A percentile compares a stretch with the other conserved stretches of the same genome.
These are phyloP conservation scores for Acanthurus leucopareius DNA, from an alignment of 2,797 vertebrate species.

Conservation along the genomic window DNA sequence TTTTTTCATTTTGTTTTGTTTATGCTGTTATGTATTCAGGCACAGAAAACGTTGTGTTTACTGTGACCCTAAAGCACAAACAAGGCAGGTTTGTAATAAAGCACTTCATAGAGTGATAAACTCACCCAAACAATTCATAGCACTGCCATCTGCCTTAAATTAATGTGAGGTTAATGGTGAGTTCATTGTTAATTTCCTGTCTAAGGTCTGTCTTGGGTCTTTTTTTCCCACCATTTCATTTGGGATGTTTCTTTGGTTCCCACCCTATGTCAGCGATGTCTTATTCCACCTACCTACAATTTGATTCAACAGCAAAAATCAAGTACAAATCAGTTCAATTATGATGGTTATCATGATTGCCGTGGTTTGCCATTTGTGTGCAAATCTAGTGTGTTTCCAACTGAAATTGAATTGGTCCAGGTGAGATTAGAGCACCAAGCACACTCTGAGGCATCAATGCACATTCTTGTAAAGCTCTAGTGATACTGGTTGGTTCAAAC, in stretches of 20 bases:
- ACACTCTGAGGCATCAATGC: neutral
- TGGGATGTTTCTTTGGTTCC: conserved; percentile 51
- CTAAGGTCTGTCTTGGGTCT: conserved; percentile 45
- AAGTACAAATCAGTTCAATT: neutral
- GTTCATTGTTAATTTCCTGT: conserved; percentile 77
- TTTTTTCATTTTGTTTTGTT: neutral
- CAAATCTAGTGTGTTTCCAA: neutral
- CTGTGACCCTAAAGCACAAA: conserved; percentile 25
- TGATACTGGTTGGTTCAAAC: neutral
- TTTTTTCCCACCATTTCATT: conserved; percentile 72
- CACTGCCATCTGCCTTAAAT: conserved; percentile 63
- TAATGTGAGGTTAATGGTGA: conserved; percentile 72
- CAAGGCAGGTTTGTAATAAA: conserved; percentile 37
- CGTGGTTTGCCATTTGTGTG: neutral
- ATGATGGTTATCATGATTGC: too few species aligned
- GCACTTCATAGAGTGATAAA: conserved; percentile 35
- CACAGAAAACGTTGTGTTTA: conserved; percentile 20
- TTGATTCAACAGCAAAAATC: neutral
- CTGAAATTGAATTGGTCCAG: neutral
- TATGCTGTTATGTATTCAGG: conserved; percentile 13
- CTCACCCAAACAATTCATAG: conserved; percentile 56
- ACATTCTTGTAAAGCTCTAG: neutral
- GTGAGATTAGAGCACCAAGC: neutral
- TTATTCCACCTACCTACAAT: neutral
- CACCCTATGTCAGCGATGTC: conserved; percentile 9